These are phyloP conservation scores for Cheilosia pagana DNA, from an alignment of 2,888 invertebrate species.

Conservation along the genomic window DNA sequence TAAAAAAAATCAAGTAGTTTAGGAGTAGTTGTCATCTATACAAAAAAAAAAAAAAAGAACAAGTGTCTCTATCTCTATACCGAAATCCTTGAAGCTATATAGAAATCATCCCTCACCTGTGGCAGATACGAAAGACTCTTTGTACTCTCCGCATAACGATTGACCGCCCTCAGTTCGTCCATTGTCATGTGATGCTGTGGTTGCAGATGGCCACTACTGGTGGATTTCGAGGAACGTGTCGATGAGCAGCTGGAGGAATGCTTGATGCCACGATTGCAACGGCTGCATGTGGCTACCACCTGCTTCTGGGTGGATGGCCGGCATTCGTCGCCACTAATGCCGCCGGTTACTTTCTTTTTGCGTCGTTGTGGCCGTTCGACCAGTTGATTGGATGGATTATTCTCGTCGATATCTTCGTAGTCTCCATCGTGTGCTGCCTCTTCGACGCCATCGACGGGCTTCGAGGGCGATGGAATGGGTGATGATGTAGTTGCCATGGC, in stretches of 20 bases:
- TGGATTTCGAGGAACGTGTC: conserved; percentile 87
- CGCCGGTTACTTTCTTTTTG: conserved; percentile 61
- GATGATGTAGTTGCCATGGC: conserved; percentile 86
- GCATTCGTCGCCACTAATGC: conserved; percentile 63
- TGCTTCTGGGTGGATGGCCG: conserved; percentile 71
- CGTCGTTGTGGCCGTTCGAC: conserved; percentile 74
- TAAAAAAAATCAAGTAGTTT: conserved; percentile 55
- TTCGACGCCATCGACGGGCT: conserved; percentile 83
- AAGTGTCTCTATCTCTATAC: conserved; percentile 77
- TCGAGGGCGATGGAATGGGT: conserved; percentile 86
- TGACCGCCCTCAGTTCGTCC: conserved; percentile 93
- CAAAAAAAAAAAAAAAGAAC: conserved; percentile 6
- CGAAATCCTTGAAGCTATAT: conserved; percentile 83
- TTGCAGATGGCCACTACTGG: conserved; percentile 82
- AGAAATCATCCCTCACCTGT: conserved; percentile 88
- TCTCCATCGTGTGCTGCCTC: conserved; percentile 79
- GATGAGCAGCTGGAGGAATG: conserved; percentile 87
- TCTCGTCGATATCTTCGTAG: conserved; percentile 80
- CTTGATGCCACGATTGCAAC: conserved; percentile 82
- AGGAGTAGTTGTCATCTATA: conserved; percentile 71
- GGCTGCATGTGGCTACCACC: conserved; percentile 79
- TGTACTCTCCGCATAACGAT: conserved; percentile 95
- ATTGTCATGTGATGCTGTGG: conserved; percentile 88
- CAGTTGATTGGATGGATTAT: conserved; percentile 67
- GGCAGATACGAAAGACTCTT: conserved; percentile 95